Evolutionary conservation across 1,140 invertebrate species (phyloP).

Genomic region (Drosophila neocordata): DNA sequence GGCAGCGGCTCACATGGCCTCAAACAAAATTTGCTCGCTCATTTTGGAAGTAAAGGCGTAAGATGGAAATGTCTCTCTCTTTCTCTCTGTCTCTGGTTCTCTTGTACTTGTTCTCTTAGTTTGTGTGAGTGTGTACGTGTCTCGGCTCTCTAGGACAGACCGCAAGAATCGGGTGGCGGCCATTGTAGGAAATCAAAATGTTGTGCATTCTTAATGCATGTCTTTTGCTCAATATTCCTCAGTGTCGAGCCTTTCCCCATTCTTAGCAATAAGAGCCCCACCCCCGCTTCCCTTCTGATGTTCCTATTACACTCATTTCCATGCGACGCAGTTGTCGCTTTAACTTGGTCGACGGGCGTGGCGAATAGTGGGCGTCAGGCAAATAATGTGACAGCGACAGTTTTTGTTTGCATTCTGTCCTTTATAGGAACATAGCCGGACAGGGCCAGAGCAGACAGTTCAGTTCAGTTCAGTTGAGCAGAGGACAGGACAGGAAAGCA

Average conservation of each 20-base stretch:
- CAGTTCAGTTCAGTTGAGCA: no score
- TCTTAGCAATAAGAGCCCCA: background rate
- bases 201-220: constrained; percentile 66
- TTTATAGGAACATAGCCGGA: background rate
- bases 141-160: constrained; percentile 27
- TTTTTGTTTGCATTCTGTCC: constrained; percentile 35
- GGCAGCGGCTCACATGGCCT: background rate
- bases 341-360: constrained; percentile 32
- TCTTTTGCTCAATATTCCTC: constrained; percentile 36
- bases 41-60: constrained; percentile 15
- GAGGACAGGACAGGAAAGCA: background rate
- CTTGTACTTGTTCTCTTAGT: background rate
- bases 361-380: constrained; percentile 25
- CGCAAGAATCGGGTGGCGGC: constrained; percentile 52
- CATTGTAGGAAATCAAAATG: constrained; percentile 73
- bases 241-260: no score
- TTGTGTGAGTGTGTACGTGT: background rate
- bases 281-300: background rate
- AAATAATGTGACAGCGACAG: constrained; percentile 44
- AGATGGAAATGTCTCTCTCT: background rate
- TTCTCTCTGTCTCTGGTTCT: background rate
- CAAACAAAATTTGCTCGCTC: background rate
- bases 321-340: constrained; percentile 12
- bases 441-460: background rate
- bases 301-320: constrained; percentile 1